Evolutionary conservation across 2,888 invertebrate genomes (phyloP), one percentile per base, ranked within the genome.

Genomic region (Cancer borealis): DNA sequence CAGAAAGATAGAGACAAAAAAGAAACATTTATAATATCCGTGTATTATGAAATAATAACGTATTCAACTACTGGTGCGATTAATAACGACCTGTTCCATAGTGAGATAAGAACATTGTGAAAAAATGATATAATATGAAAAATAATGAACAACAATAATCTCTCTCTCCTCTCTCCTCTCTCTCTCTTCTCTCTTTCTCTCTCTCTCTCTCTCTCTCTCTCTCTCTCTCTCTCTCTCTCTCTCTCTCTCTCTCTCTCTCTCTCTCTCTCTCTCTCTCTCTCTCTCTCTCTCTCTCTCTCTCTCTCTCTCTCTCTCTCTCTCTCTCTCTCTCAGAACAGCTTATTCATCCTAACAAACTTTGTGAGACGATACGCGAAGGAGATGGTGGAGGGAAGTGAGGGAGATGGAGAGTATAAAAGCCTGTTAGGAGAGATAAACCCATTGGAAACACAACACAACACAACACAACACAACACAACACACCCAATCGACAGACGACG

Each of bases 341-440:
- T 79, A 79, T 79, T 79, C 30, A 21, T 66, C 66, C 79, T 79
- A 79, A 79, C 79, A 79, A 79, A 79, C 79, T 79, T 30, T 79
- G 21, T 79, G 79, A 26, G 30, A 12, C 79, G 79, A 79, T 30
- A 12, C 30, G 79, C 30, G 79, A 30, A 79, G 26, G 79, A 30
- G 79, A 79, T 30, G 8, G 30, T 0, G 79, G 12, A 79, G 30
- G 79, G 30, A 79, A 26, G 79, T 66, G 12, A 79, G 30, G 79
- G 30, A 79, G 79, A 30, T 8, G 30, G 79, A 3, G 79, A 30
- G 79, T 79, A 8, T 30, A 79, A 79, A 79, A 30, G 79, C 79
- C 30, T 30, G 79, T 79, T 30, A 30, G 79, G 79, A 30, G 30
- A 26, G 79, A 79, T 79, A 79, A 79, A 30, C 79, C 30, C 79